These are phyloP conservation scores for Nebria salina DNA, from an alignment of 2,888 invertebrate species.

Conservation along the genomic window DNA sequence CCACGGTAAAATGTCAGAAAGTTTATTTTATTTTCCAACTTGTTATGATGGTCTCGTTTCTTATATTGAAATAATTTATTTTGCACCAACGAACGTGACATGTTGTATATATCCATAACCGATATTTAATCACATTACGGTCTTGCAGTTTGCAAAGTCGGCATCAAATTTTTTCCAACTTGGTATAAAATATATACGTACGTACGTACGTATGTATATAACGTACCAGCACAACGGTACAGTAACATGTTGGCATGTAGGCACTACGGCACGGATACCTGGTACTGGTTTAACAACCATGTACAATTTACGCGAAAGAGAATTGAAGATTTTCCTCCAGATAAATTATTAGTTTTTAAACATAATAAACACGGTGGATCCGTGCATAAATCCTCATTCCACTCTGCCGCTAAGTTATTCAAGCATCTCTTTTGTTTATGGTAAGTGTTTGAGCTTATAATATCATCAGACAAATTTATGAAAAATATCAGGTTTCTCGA, in stretches of 20 bases:
- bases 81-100: not conserved
- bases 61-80: not conserved
- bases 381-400: conserved; percentile 14
- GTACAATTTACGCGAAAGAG: conserved; percentile 24
- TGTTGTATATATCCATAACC: conserved; percentile 4
- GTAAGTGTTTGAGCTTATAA: not conserved
- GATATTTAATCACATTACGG: conserved; percentile 17
- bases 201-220: not conserved
- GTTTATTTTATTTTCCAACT: not conserved
- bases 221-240: not conserved
- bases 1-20: not conserved
- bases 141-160: not conserved
- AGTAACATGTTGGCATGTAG: not conserved
- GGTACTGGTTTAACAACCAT: conserved; percentile 20
- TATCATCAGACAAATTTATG: conserved; percentile 1
- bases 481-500: conserved; percentile 31
- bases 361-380: conserved; percentile 14
- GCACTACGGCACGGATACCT: not conserved
- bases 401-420: not conserved
- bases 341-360: conserved; percentile 30
- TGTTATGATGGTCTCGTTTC: not conserved
- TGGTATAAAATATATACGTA: not conserved
- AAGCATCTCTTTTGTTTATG: not conserved
- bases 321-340: conserved; percentile 26
- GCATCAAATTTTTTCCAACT: not conserved